phyloP scores from a whole-genome alignment of 1,140 invertebrate genomes.

The Oedothorax gibbosus region DNA sequence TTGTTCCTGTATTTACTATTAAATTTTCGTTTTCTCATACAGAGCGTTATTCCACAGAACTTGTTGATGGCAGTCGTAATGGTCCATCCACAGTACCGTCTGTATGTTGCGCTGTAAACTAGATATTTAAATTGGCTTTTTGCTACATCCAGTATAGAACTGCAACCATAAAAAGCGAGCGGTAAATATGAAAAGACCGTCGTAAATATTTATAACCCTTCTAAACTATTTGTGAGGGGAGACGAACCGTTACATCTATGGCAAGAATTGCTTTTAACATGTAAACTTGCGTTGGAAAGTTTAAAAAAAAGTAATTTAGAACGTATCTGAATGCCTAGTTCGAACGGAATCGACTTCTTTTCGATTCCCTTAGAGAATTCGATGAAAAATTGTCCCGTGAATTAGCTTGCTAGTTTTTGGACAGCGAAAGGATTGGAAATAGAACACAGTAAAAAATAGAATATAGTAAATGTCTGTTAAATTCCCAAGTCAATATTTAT shows the following conservation, averaged over 20 bases:
- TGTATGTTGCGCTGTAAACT: no score
- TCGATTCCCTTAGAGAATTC: background rate
- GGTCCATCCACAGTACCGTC: no score
- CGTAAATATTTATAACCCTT: slow-evolving; percentile 46
- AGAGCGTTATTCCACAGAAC: no score
- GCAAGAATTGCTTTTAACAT: background rate
- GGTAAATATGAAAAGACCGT: slow-evolving; percentile 6
- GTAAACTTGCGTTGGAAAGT: background rate
- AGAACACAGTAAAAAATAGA: no score
- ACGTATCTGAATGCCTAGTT: background rate
- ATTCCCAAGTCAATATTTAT: no score
- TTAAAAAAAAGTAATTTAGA: background rate
- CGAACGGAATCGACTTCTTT: slow-evolving; percentile 7
- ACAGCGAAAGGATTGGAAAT: no score
- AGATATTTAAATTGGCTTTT: background rate
- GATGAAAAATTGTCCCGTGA: slow-evolving; percentile 27
- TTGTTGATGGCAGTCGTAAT: no score
- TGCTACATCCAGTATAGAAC: background rate
- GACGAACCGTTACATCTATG: background rate
- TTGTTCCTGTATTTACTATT: no score
- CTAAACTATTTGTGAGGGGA: slow-evolving; percentile 11
- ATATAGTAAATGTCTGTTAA: no score
- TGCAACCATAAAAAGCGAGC: background rate
- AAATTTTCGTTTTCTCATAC: no score
- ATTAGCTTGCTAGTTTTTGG: slow-evolving; percentile 8